Percentiles rank a stretch among this genome's conserved stretches.
Conservation (phyloP, 2,888 invertebrate genomes). For the Chrysina gloriosa region DNA sequence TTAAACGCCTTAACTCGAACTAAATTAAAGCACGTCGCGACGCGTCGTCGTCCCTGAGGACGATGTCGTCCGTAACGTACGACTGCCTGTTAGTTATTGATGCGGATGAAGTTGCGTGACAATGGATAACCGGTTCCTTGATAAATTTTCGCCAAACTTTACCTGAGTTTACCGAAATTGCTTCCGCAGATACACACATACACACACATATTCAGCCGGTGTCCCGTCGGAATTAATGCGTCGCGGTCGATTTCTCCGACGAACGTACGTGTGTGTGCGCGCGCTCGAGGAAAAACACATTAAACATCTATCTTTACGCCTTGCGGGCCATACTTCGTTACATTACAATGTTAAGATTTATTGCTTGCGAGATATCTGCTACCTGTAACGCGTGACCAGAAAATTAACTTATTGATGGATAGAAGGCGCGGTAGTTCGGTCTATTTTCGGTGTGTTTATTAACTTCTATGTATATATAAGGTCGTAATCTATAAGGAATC, state of each 20-base stretch:
- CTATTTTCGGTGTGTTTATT: not conserved
- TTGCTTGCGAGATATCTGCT: not conserved
- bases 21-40: no score
- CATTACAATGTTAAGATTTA: not conserved
- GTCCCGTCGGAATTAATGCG: constrained; percentile 21
- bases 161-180: constrained; percentile 35
- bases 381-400: not conserved
- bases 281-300: constrained; percentile 22
- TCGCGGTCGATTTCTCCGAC: constrained; percentile 15
- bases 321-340: not conserved
- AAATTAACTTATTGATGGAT: not conserved
- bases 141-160: constrained; percentile 22
- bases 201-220: constrained; percentile 25
- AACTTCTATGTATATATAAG: not conserved
- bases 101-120: constrained; percentile 6
- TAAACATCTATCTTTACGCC: constrained; percentile 17
- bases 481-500: no score
- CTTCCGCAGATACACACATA: constrained; percentile 13
- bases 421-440: not conserved
- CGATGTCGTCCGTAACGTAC: no score
- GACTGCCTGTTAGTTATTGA: no score
- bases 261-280: constrained; percentile 4
- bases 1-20: no score
- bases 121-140: not conserved
- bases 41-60: no score